A percentile compares a stretch with the other conserved stretches of the same genome.
phyloP scores from a whole-genome alignment of 2,888 invertebrate species.

The Girardia tigrina region DNA sequence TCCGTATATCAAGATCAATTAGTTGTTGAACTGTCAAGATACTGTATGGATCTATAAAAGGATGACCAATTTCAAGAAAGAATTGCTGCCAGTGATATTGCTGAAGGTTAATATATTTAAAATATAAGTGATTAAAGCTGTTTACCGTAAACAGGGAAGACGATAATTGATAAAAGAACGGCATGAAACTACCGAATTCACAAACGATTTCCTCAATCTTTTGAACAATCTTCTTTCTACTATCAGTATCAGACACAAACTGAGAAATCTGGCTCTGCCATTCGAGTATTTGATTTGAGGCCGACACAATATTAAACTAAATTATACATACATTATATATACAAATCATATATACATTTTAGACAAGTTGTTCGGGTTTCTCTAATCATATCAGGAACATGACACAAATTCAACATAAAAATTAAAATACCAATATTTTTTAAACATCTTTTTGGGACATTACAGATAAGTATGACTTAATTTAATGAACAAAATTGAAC shows the following conservation, averaged over 20 bases:
- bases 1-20: not conserved
- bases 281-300: not conserved
- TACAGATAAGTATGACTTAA: too few species aligned
- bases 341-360: too few species aligned
- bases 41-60: not conserved
- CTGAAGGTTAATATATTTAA: not conserved
- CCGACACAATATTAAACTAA: not conserved
- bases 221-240: not conserved
- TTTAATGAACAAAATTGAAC: too few species aligned
- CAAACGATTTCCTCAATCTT: not conserved
- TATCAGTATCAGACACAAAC: not conserved
- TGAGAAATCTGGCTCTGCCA: not conserved
- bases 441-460: too few species aligned
- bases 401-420: too few species aligned
- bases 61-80: not conserved
- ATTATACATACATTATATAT: not conserved
- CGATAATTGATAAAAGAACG: not conserved
- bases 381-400: too few species aligned
- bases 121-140: too few species aligned
- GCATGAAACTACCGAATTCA: not conserved
- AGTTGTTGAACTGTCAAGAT: not conserved
- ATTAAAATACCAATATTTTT: too few species aligned
- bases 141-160: not conserved
- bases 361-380: too few species aligned
- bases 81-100: not conserved